Evolutionary conservation across 2,797 vertebrate genomes (phyloP).

Genomic region (Diceros bicornis): DNA sequence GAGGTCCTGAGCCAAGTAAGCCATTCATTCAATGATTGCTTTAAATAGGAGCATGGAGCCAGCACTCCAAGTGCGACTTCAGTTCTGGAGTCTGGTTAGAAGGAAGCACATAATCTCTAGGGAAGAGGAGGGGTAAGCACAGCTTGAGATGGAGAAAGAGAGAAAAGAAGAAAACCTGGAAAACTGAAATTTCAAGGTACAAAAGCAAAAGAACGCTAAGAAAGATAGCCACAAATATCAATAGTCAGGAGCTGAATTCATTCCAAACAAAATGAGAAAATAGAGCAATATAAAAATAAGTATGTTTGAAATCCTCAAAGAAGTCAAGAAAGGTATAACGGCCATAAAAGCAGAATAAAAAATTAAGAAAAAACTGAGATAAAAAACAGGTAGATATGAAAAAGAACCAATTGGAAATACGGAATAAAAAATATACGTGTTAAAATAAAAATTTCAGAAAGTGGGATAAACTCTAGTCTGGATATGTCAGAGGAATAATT

Average conservation of each 20-base stretch:
- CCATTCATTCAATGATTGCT: not conserved
- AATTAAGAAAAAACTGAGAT: not conserved
- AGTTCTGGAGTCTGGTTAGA: not conserved
- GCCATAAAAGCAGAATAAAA: not conserved
- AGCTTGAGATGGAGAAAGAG: not conserved
- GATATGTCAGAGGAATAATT: not conserved
- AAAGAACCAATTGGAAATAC: not conserved
- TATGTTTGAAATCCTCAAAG: not conserved
- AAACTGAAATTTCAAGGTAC: not conserved
- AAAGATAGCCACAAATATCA: not conserved
- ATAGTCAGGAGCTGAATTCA: not conserved
- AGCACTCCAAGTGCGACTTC: not conserved
- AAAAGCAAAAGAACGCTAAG: not conserved
- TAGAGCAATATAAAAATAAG: not conserved
- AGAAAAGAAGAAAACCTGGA: not conserved
- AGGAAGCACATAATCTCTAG: not conserved
- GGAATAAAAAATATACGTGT: not conserved
- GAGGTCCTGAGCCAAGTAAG: not conserved
- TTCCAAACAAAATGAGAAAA: not conserved
- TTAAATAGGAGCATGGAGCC: not conserved
- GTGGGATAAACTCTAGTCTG: not conserved
- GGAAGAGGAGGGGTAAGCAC: rapidly evolving
- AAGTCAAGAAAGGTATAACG: not conserved
- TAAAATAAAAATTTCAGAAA: not conserved
- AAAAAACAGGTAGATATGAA: not conserved